These are phyloP conservation scores for Pimephales promelas DNA, from an alignment of 2,113 vertebrate genomes.

Conservation along the genomic window DNA sequence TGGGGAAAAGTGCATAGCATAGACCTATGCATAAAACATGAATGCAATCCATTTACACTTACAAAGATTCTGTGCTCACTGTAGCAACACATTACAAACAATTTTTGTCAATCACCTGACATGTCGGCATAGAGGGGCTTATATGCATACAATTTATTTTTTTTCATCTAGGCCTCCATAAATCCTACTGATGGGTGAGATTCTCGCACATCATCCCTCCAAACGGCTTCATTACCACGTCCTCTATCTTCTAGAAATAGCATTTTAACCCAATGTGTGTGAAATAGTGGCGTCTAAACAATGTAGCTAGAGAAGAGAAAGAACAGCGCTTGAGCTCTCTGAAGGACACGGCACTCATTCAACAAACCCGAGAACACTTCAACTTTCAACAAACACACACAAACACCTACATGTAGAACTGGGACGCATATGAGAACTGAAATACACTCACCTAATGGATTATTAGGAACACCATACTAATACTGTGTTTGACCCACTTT, in stretches of 20 bases:
- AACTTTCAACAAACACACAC: constrained; percentile 25
- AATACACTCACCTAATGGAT: no score
- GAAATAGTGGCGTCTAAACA: not conserved
- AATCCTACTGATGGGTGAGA: not conserved
- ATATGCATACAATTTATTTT: not conserved
- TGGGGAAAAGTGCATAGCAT: not conserved
- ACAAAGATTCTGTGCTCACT: not conserved
- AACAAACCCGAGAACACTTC: not conserved
- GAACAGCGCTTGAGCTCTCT: not conserved
- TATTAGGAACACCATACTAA: no score
- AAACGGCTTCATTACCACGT: not conserved
- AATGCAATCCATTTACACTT: not conserved
- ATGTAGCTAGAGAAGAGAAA: not conserved
- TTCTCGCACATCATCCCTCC: not conserved
- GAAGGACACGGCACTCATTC: not conserved
- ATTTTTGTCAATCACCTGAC: not conserved
- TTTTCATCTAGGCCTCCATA: not conserved
- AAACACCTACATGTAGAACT: not conserved
- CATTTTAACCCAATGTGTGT: not conserved
- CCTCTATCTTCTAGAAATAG: not conserved
- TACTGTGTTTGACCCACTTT: no score
- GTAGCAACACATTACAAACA: not conserved
- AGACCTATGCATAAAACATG: not conserved
- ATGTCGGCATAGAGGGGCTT: not conserved
- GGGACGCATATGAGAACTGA: no score